Conservation (phyloP, 2,113 vertebrate species). For the Silurus asotus region DNA sequence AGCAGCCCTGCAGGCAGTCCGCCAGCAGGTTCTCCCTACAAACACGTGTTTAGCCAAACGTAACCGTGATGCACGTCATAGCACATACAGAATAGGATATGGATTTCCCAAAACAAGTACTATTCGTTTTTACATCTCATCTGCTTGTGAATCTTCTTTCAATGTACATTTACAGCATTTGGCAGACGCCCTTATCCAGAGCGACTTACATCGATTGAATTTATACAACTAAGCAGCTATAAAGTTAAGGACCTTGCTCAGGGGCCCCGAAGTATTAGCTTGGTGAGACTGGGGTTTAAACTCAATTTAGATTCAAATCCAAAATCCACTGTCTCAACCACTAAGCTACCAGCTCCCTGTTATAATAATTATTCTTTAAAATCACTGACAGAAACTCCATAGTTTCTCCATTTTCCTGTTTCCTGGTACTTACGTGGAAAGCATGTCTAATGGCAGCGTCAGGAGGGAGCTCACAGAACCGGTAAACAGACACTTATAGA, state of each 20-base stretch:
- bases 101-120: not conserved
- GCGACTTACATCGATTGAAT: too few species aligned
- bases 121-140: not conserved
- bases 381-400: not conserved
- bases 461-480: conserved; percentile 98
- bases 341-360: too few species aligned
- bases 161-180: too few species aligned
- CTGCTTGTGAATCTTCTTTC: not conserved
- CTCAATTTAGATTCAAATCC: too few species aligned
- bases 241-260: too few species aligned
- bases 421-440: conserved; percentile 88
- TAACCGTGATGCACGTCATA: not conserved
- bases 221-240: too few species aligned
- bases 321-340: too few species aligned
- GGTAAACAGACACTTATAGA: conserved; percentile 99
- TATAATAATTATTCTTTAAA: not conserved
- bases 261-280: too few species aligned
- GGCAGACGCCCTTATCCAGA: too few species aligned
- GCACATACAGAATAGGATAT: not conserved
- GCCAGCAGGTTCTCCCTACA: conserved; percentile 91
- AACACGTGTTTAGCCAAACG: conserved; percentile 13
- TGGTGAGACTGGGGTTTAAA: too few species aligned
- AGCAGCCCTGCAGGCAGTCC: conserved; percentile 95
- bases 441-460: conserved; percentile 94
- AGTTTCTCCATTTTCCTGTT: conserved; percentile 20